Evolutionary conservation across 37 sponge, comb jelly and placozoan species (phyloP), one percentile per base, ranked within the genome.

Genomic region (Oscarella lobularis): DNA sequence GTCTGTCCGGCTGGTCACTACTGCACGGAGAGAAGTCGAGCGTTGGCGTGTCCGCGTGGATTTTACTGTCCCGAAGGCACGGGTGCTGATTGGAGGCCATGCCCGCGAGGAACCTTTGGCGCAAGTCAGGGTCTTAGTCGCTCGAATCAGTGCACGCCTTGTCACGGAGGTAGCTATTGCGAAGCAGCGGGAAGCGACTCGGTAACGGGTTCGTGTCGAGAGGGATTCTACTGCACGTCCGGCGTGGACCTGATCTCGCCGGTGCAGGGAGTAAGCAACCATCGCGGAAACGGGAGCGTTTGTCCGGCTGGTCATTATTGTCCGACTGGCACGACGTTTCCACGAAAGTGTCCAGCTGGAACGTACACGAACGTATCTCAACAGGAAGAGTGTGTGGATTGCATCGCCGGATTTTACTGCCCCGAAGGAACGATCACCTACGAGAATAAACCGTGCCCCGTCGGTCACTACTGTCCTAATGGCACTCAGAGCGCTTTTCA

Each of bases 401-500:
- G 60, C 60, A 73, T 74, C 5, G 75, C 80, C 29, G 34, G 71
- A 39, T 79, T 74, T 66, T 79, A 79, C 80, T 79, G 80, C 38
- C 32, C 38, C 35, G 73, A 77, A 36, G 81, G 41, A 35, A 27
- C 60, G 9, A 48, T 48, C 20, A 48, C 60, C 14, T 48, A 48
- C 60, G 60, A 48, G 60, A 9, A 27, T 9, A 48, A 9, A 48
- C 60, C 20, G 4, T 78, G 79, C 29, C 79, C 79, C 3, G 33
- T 41, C 2, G 79, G 79, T 3, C 27, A 20, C 4, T 78, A 38
- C 79, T 78, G 79, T 76, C 66, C 35, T 4, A 3, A 39, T 2
- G 79, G 67, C 35, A 41, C 60, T 48, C 60, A 48, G 20, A 9
- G 9, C 9, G 60, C 60, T 48, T 27, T 20, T 48, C 73, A 70